Percentiles rank a stretch among this genome's conserved stretches.
Conservation (phyloP, 2,888 invertebrate genomes). For the Drosophila mulleri region DNA sequence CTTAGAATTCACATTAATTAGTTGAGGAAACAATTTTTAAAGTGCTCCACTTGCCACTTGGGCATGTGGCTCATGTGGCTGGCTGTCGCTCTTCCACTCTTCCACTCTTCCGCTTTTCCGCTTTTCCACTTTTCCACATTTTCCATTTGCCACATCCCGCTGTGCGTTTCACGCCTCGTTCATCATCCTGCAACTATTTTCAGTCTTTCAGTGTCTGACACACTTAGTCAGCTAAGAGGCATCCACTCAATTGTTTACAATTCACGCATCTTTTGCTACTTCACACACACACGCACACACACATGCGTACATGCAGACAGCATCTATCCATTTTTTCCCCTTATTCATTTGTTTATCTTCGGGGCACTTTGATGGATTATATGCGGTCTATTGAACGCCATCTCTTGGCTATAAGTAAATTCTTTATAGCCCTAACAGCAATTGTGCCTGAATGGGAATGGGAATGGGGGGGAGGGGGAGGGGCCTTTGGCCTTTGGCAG, state of each 20-base stretch:
- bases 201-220: conserved; percentile 64
- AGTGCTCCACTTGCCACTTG: conserved; percentile 63
- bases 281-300: conserved; percentile 15
- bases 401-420: conserved; percentile 40
- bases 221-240: conserved; percentile 52
- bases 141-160: background rate
- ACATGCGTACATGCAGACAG: background rate
- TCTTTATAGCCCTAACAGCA: conserved; percentile 37
- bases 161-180: conserved; percentile 17
- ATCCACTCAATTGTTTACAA: conserved; percentile 51
- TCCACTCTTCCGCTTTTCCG: background rate
- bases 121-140: background rate
- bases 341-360: conserved; percentile 46
- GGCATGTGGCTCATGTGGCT: conserved; percentile 28
- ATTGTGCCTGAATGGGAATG: conserved; percentile 11
- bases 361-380: conserved; percentile 56
- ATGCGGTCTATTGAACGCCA: conserved; percentile 42
- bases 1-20: conserved; percentile 70
- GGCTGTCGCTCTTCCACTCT: background rate
- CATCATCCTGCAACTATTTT: conserved; percentile 67
- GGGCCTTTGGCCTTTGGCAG: too few relatives aligned
- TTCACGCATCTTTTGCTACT: conserved; percentile 39
- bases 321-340: background rate
- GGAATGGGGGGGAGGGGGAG: too few relatives aligned
- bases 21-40: conserved; percentile 60